Conservation (phyloP, 2,113 vertebrate genomes). For the Siphamia tubifer region DNA sequence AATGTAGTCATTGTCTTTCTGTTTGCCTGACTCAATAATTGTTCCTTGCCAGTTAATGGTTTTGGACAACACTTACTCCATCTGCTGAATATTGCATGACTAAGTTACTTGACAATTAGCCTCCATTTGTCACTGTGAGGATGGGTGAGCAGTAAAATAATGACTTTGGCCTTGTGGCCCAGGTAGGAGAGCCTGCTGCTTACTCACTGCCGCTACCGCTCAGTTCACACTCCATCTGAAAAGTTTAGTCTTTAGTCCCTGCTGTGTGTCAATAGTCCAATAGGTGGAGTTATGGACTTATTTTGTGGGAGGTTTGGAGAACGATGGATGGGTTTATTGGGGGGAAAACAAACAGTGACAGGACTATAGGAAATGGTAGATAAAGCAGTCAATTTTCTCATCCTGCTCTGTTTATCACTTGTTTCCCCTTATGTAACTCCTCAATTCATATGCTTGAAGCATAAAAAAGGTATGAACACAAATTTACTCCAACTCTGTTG, state of each 20-base stretch:
- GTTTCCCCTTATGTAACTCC: background rate
- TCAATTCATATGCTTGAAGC: background rate
- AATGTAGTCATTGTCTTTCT: background rate
- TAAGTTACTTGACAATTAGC: conserved; percentile 8
- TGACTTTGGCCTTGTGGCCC: conserved; percentile 18
- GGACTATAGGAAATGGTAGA: no score
- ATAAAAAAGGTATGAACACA: background rate
- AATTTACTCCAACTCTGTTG: background rate
- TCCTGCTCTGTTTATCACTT: no score
- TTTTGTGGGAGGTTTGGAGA: background rate
- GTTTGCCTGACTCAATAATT: background rate
- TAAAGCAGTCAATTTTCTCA: no score
- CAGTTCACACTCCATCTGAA: background rate
- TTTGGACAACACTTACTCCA: conserved; percentile 1
- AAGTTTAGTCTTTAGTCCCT: background rate
- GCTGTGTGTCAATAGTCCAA: background rate
- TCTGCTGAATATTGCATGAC: conserved; percentile 4
- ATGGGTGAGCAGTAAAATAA: conserved; percentile 11
- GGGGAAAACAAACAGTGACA: no score
- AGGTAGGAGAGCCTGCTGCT: background rate
- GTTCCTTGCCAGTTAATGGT: background rate
- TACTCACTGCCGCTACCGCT: background rate
- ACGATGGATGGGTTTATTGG: background rate
- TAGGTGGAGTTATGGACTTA: conserved; percentile 43
- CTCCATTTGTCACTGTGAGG: background rate